phyloP scores from a whole-genome alignment of 2,113 vertebrate genomes.

The Halcyon senegalensis region DNA sequence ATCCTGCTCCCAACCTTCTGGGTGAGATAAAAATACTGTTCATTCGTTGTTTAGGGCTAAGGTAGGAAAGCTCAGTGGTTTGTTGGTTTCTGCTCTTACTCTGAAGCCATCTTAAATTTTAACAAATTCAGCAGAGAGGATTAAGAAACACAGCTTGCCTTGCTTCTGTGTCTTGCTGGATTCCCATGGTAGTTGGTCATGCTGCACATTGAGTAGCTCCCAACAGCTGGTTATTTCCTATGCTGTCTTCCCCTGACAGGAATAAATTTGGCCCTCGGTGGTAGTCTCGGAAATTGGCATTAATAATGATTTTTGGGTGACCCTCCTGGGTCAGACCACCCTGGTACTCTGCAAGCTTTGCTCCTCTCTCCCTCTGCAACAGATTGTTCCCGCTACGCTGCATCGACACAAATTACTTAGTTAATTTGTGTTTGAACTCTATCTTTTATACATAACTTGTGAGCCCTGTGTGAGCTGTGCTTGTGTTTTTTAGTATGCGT shows the following conservation, averaged over 20 bases:
- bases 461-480: neutral
- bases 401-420: neutral
- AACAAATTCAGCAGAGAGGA: neutral
- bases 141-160: conserved; percentile 40
- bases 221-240: conserved; percentile 43
- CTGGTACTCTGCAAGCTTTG: neutral
- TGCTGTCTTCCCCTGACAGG: neutral
- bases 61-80: neutral
- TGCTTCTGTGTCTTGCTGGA: conserved; percentile 22
- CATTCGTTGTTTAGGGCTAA: neutral
- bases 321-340: neutral
- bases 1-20: neutral
- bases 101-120: neutral
- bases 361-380: neutral
- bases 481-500: neutral
- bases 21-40: neutral
- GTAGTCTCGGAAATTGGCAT: neutral
- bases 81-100: neutral
- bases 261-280: conserved; percentile 8
- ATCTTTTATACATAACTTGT: neutral
- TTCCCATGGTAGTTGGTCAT: conserved; percentile 17
- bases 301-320: conserved; percentile 19
- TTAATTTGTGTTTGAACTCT: neutral
- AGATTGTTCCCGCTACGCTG: neutral
- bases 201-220: neutral